Conservation (phyloP, 2,113 vertebrate genomes). For the Muntiacus reevesi region DNA sequence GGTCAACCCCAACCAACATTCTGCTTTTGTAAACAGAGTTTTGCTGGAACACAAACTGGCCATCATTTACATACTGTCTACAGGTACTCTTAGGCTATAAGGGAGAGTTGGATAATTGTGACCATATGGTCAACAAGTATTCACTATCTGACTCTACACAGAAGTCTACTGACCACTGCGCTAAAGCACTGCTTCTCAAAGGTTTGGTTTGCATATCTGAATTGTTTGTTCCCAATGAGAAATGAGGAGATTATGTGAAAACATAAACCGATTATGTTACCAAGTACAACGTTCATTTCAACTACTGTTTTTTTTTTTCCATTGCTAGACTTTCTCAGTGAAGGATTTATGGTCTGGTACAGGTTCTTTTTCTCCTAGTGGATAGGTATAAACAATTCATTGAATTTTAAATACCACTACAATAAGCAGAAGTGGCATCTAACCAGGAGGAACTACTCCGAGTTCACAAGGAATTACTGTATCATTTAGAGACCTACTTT, state of each 20-base stretch:
- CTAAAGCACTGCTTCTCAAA: not conserved
- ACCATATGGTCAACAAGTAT: not conserved
- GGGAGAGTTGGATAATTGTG: not conserved
- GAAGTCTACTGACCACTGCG: not conserved
- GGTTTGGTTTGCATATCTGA: not conserved
- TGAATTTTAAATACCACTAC: not conserved
- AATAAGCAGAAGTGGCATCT: not conserved
- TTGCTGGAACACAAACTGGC: slow-evolving; percentile 2
- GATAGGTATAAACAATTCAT: not conserved
- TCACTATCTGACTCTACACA: not conserved
- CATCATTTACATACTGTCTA: not conserved
- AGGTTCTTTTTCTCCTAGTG: not conserved
- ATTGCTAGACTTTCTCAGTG: not conserved
- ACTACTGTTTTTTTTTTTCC: not conserved
- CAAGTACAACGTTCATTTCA: not conserved
- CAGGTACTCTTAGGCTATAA: not conserved
- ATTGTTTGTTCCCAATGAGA: not conserved
- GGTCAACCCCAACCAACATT: not conserved
- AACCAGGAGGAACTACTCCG: not conserved
- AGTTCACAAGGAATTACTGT: not conserved
- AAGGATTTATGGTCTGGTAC: not conserved
- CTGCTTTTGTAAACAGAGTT: slow-evolving; percentile 11
- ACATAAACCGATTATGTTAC: not conserved
- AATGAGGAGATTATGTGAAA: not conserved
- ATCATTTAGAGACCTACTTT: not conserved